phyloP scores from a whole-genome alignment of 2,888 invertebrate species.

The Amphipoea lucens region DNA sequence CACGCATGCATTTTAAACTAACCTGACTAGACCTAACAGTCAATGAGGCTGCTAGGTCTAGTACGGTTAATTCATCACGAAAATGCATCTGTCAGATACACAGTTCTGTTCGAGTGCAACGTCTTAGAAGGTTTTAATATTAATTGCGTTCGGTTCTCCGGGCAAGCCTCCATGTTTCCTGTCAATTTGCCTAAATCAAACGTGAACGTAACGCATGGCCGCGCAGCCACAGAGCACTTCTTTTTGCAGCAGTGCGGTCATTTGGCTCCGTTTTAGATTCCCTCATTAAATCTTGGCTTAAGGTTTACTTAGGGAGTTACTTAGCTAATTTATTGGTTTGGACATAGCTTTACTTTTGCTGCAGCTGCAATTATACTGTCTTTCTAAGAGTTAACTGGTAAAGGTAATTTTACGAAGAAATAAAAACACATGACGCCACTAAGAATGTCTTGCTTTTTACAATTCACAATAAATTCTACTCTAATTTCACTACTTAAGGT shows the following conservation, averaged over 20 bases:
- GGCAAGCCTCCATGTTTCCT: slow-evolving; percentile 69
- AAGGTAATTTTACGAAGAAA: slow-evolving; percentile 6
- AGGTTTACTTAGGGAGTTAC: slow-evolving; percentile 63
- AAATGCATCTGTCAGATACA: slow-evolving; percentile 32
- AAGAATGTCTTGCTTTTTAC: neutral
- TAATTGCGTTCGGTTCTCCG: slow-evolving; percentile 70
- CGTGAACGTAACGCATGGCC: slow-evolving; percentile 62
- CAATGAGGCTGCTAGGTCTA: neutral
- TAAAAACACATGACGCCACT: neutral
- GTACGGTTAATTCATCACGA: neutral
- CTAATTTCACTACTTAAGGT: neutral
- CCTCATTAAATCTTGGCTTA: slow-evolving; percentile 63
- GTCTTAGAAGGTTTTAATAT: slow-evolving; percentile 72
- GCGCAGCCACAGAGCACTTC: slow-evolving; percentile 27
- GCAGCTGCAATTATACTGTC: slow-evolving; percentile 28
- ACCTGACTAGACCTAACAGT: neutral
- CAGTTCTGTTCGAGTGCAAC: slow-evolving; percentile 45
- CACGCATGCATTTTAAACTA: too few relatives aligned
- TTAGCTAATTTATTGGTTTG: slow-evolving; percentile 57
- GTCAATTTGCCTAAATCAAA: slow-evolving; percentile 75
- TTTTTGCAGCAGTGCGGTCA: slow-evolving; percentile 51
- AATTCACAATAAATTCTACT: neutral
- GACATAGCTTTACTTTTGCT: slow-evolving; percentile 31
- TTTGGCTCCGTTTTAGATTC: slow-evolving; percentile 60
- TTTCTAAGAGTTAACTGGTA: slow-evolving; percentile 17